These are phyloP conservation scores for Nasalis larvatus DNA, from an alignment of 2,113 vertebrate genomes.

Conservation along the genomic window DNA sequence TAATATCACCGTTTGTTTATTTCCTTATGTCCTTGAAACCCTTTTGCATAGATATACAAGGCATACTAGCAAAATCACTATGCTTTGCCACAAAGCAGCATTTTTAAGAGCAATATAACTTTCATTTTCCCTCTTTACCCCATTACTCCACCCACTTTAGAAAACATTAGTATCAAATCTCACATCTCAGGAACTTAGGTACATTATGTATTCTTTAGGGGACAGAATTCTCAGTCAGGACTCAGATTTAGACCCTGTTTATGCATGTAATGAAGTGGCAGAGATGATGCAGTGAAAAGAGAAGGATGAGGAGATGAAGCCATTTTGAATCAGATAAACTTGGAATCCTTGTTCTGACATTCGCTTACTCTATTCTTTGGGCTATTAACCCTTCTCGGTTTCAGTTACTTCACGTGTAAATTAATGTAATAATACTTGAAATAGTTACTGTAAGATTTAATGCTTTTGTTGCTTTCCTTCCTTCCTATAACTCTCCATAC, in stretches of 20 bases:
- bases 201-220: not conserved
- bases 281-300: rapidly evolving
- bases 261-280: not conserved
- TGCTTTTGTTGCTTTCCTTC: not conserved
- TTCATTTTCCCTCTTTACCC: not conserved
- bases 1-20: not conserved
- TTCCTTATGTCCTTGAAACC: not conserved
- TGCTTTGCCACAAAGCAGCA: not conserved
- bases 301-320: no score
- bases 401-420: not conserved
- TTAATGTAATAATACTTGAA: not conserved
- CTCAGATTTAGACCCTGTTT: not conserved
- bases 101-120: not conserved
- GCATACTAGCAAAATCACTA: not conserved
- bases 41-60: not conserved
- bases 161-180: not conserved
- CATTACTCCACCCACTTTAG: not conserved
- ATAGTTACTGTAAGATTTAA: not conserved
- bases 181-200: not conserved
- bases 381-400: not conserved
- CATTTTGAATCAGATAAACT: not conserved
- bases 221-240: not conserved
- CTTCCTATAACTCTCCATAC: not conserved
- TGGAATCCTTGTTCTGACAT: not conserved
- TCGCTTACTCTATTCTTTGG: not conserved